Base-by-base conservation (phyloP, 2,888 invertebrate genomes). In the Mantis religiosa region DNA sequence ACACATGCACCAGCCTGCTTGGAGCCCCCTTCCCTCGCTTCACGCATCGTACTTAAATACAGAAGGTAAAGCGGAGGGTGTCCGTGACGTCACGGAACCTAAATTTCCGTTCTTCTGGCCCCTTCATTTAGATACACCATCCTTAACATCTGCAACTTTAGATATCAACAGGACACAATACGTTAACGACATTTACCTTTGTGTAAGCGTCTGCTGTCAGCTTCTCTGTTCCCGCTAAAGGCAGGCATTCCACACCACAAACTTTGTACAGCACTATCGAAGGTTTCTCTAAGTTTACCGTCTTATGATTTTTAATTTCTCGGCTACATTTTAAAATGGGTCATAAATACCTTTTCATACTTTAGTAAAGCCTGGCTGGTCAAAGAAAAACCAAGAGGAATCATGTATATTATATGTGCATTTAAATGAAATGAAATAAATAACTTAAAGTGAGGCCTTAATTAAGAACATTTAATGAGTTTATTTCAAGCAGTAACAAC, bases 1-100 rank as follows among this genome's bases (percentile, higher is more conserved):
- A 85, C 28, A n/a, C 85, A 85, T 84, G 85, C 87, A 87, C 82
- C 34, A 87, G 87, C 87, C 87, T 82, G 87, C 87, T 87, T 87
- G 87, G 87, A 87, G 82, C 87, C 87, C 87, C 87, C 86, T 6
- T 2, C 54, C 54, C 41, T 85, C n/a, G 27, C 30, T 30, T 28
- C 84, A 84, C 84, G 30, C 84, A 71, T 71, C 54, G 54, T 71
- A 71, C 54, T 71, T 71, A 71, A 71, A 71, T 71, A 71, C 54
- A 71, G 54, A 71, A 71, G 54, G 54, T 71, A 71, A 71, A 25
- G 54, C 54, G 54, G 54, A 71, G 25, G 54, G 54, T 71, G 54
- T 71, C 54, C 54, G 54, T 71, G 54, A 71, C 54, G 54, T 71
- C 54, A 71, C 54, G 54, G 41, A 71, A 71, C 54, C 54, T 71